These are phyloP conservation scores for Candoia aspera DNA, from an alignment of 2,113 vertebrate species.

Conservation along the genomic window DNA sequence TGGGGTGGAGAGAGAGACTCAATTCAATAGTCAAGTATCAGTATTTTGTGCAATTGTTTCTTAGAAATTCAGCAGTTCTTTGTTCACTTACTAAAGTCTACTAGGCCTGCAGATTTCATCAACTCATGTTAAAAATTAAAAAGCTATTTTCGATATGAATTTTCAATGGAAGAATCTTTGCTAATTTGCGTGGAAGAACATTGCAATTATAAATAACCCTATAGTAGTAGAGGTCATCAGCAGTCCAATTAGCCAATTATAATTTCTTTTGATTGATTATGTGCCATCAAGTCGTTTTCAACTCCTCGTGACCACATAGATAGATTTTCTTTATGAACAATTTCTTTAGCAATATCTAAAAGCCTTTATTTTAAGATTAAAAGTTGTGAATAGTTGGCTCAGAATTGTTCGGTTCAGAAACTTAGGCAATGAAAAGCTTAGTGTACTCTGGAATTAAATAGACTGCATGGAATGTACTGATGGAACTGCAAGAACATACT, in stretches of 20 bases:
- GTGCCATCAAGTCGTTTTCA: neutral
- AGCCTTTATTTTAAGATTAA: neutral
- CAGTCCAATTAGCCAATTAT: neutral
- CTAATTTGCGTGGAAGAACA: too few species aligned
- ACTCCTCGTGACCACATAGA: neutral
- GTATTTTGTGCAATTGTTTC: too few species aligned
- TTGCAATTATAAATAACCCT: neutral
- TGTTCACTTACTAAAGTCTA: too few species aligned
- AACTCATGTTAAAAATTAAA: too few species aligned
- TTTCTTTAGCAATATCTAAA: neutral
- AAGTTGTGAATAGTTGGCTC: neutral
- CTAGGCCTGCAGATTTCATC: too few species aligned
- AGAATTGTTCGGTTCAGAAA: neutral
- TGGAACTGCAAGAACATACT: neutral
- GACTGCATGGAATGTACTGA: neutral
- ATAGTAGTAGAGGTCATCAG: neutral
- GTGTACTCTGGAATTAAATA: neutral
- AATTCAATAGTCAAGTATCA: too few species aligned
- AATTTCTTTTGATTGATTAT: neutral
- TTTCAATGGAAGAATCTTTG: too few species aligned
- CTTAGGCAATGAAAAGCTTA: neutral
- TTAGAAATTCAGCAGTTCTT: too few species aligned
- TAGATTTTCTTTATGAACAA: neutral
- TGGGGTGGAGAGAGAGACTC: too few species aligned
- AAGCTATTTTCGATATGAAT: too few species aligned